phyloP scores from a whole-genome alignment of 2,113 vertebrate species.

The Opisthocomus hoazin region DNA sequence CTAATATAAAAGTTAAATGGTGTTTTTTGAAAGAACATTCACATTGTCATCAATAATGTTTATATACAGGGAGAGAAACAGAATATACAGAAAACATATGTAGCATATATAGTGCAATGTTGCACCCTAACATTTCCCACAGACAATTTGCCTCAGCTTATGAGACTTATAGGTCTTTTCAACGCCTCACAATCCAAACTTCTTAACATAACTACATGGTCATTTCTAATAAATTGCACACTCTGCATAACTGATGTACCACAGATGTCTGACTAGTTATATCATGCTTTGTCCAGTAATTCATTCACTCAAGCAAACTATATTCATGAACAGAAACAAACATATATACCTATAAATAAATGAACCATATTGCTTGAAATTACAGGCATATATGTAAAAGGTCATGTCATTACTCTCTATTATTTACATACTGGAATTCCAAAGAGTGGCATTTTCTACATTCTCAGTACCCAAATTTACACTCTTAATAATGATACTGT shows the following conservation, averaged over 20 bases:
- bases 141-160: background rate
- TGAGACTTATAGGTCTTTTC: background rate
- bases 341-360: background rate
- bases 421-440: background rate
- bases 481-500: background rate
- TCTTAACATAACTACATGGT: background rate
- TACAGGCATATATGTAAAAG: background rate
- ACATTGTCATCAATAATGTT: background rate
- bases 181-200: background rate
- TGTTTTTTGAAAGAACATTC: background rate
- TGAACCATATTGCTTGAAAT: background rate
- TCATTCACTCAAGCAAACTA: background rate
- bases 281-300: background rate
- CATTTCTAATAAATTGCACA: background rate
- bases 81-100: background rate
- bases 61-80: background rate
- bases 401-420: background rate
- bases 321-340: background rate
- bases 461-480: background rate
- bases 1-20: background rate
- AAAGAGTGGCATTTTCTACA: background rate
- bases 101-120: background rate
- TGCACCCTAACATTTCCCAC: background rate
- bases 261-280: background rate
- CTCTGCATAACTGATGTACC: background rate